phyloP scores from a whole-genome alignment of 2,113 vertebrate genomes.

The Microtus richardsoni region DNA sequence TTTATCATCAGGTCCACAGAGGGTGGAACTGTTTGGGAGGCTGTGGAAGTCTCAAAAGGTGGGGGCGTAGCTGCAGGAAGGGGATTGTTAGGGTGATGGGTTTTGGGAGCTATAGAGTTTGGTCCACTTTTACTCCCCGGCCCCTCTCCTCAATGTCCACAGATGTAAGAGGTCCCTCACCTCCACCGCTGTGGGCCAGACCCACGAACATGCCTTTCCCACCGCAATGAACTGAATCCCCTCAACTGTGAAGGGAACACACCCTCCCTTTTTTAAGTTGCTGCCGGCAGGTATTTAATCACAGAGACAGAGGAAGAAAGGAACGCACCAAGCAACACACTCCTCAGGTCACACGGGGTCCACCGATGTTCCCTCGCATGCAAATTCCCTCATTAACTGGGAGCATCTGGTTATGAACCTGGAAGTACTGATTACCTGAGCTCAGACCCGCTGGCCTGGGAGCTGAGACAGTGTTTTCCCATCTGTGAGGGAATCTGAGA shows the following conservation, averaged over 20 bases:
- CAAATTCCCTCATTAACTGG: neutral
- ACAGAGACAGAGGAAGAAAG: neutral
- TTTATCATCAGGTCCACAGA: neutral
- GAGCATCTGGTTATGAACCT: neutral
- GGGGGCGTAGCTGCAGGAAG: neutral
- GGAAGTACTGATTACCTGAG: neutral
- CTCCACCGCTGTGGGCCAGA: no score
- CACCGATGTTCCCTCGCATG: neutral
- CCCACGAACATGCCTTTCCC: neutral
- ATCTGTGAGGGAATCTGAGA: neutral
- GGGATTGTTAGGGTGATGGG: neutral
- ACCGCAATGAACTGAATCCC: neutral
- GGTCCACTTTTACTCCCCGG: neutral
- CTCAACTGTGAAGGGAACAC: neutral
- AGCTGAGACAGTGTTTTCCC: neutral
- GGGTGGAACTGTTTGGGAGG: neutral
- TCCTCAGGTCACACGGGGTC: neutral
- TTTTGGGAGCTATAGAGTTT: neutral
- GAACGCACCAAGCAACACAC: no score
- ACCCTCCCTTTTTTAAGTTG: neutral
- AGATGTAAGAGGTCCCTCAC: neutral
- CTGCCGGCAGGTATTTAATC: neutral
- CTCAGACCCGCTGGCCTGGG: fast-evolving
- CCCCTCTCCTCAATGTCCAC: neutral
- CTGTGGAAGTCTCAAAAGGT: neutral